Evolutionary conservation across 2,888 invertebrate genomes (phyloP), one percentile per base, ranked within the genome.

Genomic region (Hydropsyche betteni): DNA sequence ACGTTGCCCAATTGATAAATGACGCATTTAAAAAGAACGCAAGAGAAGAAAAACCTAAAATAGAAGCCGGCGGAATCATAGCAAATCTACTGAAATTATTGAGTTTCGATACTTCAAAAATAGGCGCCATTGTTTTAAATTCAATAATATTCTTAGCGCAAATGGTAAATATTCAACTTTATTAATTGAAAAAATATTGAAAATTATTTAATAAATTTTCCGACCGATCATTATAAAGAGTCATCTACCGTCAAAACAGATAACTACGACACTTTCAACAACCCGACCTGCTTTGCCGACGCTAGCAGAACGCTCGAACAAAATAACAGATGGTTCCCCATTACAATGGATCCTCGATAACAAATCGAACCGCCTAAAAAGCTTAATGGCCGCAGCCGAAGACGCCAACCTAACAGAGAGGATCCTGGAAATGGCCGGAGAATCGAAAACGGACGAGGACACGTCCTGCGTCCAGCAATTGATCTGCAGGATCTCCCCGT

Each of bases 141-240:
- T 93, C 93, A 24, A 88, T 95, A 14, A 91, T 95, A 79, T 94
- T 94, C 84, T 88, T 95, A 14, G 94, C 95, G 0, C 94, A 95
- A 85, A 88, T 94, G 91, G 95, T 94, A 85, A 87, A 88, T 84
- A 51, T 38, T 52, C n/a, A n/a, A 74, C 53, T 44, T 55, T 55
- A 34, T 7, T 58, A 10, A 12, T 51, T 2, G 2, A 51, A 51
- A 8, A 2, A 33, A 68, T 50, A 69, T 24, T 24, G 24, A 24
- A 24, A 24, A 24, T 24, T 24, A 24, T 24, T 24, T 2, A 24
- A 24, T 24, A 24, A 24, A 24, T 24, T 24, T 24, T 24, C 24
- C 24, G 24, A 24, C 24, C 24, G 24, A 24, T 2, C 24, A 24
- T 24, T 24, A 24, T 24, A 24, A 24, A 24, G 24, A 55, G 78